phyloP scores from a whole-genome alignment of 2,797 vertebrate species.

The Arnoldichthys spilopterus region DNA sequence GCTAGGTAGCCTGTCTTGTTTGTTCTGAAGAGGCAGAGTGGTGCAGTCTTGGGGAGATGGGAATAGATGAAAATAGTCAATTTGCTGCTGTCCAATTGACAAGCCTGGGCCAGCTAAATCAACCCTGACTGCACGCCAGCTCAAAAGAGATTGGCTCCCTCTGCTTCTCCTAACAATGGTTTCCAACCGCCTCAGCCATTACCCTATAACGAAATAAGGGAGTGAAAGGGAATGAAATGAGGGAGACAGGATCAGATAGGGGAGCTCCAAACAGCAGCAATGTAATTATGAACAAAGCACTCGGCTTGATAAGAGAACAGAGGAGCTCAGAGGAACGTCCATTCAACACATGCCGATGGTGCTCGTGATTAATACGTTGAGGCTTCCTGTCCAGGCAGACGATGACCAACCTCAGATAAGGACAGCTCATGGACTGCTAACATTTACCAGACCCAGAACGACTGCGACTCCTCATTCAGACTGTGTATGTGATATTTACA shows the following conservation, averaged over 20 bases:
- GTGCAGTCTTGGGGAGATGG: not conserved
- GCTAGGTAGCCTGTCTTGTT: conserved; percentile 12
- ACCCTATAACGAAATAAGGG: conserved; percentile 35
- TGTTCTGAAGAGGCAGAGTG: not conserved
- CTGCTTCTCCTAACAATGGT: conserved; percentile 23
- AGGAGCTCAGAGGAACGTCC: conserved; percentile 58
- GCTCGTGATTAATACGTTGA: conserved; percentile 67
- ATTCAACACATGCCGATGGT: conserved; percentile 55
- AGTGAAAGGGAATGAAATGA: conserved; percentile 58
- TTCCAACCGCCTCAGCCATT: conserved; percentile 38
- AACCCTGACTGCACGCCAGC: conserved; percentile 16
- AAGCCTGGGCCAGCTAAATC: conserved; percentile 33
- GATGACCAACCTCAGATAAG: conserved; percentile 65
- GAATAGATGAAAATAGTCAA: conserved; percentile 13
- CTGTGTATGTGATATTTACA: conserved; percentile 72
- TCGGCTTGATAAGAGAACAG: conserved; percentile 58
- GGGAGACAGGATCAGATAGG: conserved; percentile 60
- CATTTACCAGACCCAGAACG: conserved; percentile 64
- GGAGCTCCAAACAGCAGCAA: conserved; percentile 55
- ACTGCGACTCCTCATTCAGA: conserved; percentile 57
- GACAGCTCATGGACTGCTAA: conserved; percentile 56
- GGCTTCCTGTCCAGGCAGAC: conserved; percentile 44
- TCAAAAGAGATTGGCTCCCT: conserved; percentile 20
- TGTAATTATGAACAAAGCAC: conserved; percentile 69
- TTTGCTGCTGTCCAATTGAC: conserved; percentile 32